A percentile compares a stretch with the other conserved stretches of the same genome.
Evolutionary conservation across 2,888 invertebrate species (phyloP).

Genomic region (Cosmia pyralina): DNA sequence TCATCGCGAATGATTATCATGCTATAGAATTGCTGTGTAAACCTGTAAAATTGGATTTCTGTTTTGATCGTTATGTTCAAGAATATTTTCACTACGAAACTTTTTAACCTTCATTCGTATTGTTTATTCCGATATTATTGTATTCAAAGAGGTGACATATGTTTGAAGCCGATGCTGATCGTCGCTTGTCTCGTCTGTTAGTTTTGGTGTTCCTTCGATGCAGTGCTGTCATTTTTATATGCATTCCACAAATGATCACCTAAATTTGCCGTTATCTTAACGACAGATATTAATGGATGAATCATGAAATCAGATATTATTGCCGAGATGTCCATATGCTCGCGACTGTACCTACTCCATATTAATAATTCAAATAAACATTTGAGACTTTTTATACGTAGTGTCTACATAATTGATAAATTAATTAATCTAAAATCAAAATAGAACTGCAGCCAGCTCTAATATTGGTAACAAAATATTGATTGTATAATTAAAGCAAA

Average conservation of each 20-base stretch:
- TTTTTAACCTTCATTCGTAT: background rate
- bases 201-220: background rate
- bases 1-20: slow-evolving; percentile 12
- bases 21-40: slow-evolving; percentile 4
- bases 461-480: slow-evolving; percentile 26
- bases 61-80: background rate
- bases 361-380: background rate
- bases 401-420: background rate
- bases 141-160: too few species aligned
- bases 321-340: too few species aligned
- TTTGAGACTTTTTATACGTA: background rate
- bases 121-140: background rate
- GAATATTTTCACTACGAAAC: background rate
- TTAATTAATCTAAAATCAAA: background rate
- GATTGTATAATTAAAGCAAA: slow-evolving; percentile 55
- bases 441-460: slow-evolving; percentile 5
- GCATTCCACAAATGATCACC: too few species aligned
- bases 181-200: background rate
- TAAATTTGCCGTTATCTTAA: too few species aligned
- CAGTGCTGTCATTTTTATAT: too few species aligned
- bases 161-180: background rate
- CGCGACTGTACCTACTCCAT: background rate
- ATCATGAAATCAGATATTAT: too few species aligned
- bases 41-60: slow-evolving; percentile 7
- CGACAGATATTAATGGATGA: too few species aligned